phyloP scores from a whole-genome alignment of 2,113 vertebrate genomes.

The Xenus cinereus region DNA sequence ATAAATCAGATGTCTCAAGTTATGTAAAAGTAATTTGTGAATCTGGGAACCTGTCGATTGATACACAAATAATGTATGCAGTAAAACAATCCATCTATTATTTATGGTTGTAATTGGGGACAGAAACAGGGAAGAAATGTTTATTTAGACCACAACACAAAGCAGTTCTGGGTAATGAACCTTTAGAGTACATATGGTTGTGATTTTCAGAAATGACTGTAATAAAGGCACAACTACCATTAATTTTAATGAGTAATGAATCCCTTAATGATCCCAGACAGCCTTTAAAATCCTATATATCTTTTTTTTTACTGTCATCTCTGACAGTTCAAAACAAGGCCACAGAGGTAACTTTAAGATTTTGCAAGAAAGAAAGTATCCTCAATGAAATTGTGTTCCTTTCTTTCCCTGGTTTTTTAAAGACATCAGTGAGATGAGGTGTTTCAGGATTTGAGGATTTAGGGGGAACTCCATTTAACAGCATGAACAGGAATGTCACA shows the following conservation, averaged over 20 bases:
- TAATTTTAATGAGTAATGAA: neutral
- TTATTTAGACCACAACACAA: neutral
- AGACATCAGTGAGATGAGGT: neutral
- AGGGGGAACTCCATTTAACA: neutral
- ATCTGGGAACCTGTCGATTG: neutral
- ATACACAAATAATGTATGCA: neutral
- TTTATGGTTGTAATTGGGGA: neutral
- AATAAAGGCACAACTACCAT: neutral
- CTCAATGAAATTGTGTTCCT: neutral
- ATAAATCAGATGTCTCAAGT: constrained; percentile 17
- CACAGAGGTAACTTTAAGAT: neutral
- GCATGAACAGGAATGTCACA: neutral
- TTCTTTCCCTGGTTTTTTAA: neutral
- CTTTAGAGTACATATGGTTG: neutral
- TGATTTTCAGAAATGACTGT: neutral
- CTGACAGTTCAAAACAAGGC: neutral
- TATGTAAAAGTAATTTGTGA: constrained; percentile 20
- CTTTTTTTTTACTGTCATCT: neutral
- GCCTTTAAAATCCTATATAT: neutral
- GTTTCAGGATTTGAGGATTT: neutral
- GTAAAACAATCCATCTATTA: neutral
- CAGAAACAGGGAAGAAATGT: neutral
- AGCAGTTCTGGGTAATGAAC: neutral
- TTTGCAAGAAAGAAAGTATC: neutral
- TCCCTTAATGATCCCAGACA: neutral